Percentiles rank a stretch among this genome's conserved stretches.
Conservation (phyloP, 1,140 invertebrate genomes). For the Hyphantria cunea region DNA sequence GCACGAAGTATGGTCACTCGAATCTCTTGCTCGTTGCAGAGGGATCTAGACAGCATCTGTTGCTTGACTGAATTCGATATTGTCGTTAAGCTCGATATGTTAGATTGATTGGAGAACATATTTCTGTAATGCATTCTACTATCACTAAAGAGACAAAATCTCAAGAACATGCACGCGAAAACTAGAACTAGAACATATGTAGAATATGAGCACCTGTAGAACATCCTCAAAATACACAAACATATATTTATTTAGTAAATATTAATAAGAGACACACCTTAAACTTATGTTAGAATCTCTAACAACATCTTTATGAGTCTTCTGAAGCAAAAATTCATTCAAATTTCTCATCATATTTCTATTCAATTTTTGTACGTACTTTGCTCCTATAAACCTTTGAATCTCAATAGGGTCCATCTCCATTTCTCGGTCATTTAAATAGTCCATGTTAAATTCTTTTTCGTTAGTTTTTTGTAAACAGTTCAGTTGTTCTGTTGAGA, state of each 20-base stretch:
- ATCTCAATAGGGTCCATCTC: slow-evolving; percentile 63
- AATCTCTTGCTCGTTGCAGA: slow-evolving; percentile 61
- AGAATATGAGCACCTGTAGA: too few species aligned
- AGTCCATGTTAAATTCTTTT: slow-evolving; percentile 48
- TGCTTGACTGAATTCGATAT: slow-evolving; percentile 46
- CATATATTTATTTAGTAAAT: too few species aligned
- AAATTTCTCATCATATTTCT: slow-evolving; percentile 55
- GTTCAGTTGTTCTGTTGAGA: slow-evolving; percentile 65
- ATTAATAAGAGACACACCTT: slow-evolving; percentile 42
- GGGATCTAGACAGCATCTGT: slow-evolving; percentile 44
- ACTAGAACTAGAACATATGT: too few species aligned
- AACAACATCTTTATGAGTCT: slow-evolving; percentile 68
- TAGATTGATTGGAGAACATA: slow-evolving; percentile 47
- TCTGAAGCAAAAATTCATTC: slow-evolving; percentile 56
- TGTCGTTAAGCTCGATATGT: slow-evolving; percentile 33
- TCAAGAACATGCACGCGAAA: too few species aligned
- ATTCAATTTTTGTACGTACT: slow-evolving; percentile 67
- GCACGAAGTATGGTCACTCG: slow-evolving; percentile 55
- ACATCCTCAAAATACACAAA: too few species aligned
- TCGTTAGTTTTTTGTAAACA: slow-evolving; percentile 51
- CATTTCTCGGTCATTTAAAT: slow-evolving; percentile 47
- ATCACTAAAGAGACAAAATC: too few species aligned
- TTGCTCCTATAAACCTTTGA: slow-evolving; percentile 62
- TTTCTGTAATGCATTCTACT: slow-evolving; percentile 40
- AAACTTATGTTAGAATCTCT: slow-evolving; percentile 58